Evolutionary conservation across 1,140 invertebrate species (phyloP), one percentile per base, ranked within the genome.

Genomic region (Drosophila eugracilis): DNA sequence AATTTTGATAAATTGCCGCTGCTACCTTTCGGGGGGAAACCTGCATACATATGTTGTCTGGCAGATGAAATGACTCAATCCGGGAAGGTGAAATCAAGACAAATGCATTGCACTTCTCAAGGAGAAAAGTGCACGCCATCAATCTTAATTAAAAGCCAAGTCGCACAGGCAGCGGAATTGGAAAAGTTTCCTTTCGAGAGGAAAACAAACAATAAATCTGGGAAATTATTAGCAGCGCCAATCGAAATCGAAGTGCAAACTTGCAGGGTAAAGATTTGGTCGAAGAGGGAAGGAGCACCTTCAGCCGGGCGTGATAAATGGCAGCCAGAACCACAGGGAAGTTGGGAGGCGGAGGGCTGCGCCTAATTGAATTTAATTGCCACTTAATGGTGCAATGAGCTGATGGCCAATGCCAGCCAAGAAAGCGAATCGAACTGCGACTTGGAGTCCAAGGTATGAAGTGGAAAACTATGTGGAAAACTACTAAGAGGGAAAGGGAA

Each of bases 1-100:
- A 85, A 89, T 89, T 89, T 89, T 89, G 85, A 89, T 89, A 85
- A 89, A 89, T 89, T 85, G 77, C 85, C 60, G 59, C 57, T 32
- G 53, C 78, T 89, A 89, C 85, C 85, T 89, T 89, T 77, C 34
- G 60, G 9, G 22, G 37, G 21, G 12, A 44, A 22, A 28, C 37
- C 57, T 63, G 45, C 52, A 34, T 66, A 48, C 70, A 59, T 34
- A 48, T 66, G 59, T 59, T 58, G 75, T 59, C 67, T 59, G 55
- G 62, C 34, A 62, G 62, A 67, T 53, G 49, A 41, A 50, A 37
- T 36, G 36, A 57, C 80, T 66, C 67, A 45, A 86, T 86, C 62
- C 63, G 26, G 17, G 32, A 44, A 77, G 83, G 63, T 78, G 83
- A 57, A 88, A 88, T 86, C 81, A 88, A 85, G 83, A 88, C 73